phyloP scores from a whole-genome alignment of 2,888 invertebrate species.

The Idaea dimidiata region DNA sequence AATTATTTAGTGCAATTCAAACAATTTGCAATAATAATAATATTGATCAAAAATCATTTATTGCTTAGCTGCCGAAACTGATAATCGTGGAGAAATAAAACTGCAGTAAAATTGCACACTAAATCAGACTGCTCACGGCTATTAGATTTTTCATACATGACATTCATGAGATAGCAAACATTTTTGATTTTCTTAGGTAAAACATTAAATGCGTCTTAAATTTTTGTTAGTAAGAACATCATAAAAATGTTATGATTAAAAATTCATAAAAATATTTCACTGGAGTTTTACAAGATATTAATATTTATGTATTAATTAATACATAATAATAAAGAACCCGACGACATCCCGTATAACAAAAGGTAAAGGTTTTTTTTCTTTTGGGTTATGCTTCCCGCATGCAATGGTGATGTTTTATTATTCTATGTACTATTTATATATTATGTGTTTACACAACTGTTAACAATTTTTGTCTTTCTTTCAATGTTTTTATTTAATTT shows the following conservation, averaged over 20 bases:
- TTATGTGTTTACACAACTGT: slow-evolving; percentile 2
- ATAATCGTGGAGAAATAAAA: neutral
- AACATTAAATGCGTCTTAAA: too few relatives aligned
- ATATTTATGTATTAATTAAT: too few relatives aligned
- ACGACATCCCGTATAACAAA: neutral
- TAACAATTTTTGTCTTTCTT: neutral
- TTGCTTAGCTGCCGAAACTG: neutral
- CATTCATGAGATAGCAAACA: neutral
- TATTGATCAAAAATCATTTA: neutral
- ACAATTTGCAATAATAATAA: neutral
- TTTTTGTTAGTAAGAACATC: too few relatives aligned
- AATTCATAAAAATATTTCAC: too few relatives aligned
- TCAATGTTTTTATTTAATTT: too few relatives aligned
- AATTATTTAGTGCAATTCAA: neutral
- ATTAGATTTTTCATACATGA: neutral
- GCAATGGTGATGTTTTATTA: slow-evolving; percentile 6
- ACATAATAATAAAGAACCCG: neutral
- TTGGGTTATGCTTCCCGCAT: slow-evolving; percentile 11
- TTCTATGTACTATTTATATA: too few relatives aligned
- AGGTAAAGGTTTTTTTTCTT: slow-evolving; percentile 3
- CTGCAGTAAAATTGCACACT: neutral
- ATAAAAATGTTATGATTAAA: too few relatives aligned
- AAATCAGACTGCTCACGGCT: neutral
- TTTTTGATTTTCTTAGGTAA: too few relatives aligned
- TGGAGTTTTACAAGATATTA: too few relatives aligned